These are phyloP conservation scores for Hyperopisus bebe DNA, from an alignment of 2,113 vertebrate species.

Conservation along the genomic window DNA sequence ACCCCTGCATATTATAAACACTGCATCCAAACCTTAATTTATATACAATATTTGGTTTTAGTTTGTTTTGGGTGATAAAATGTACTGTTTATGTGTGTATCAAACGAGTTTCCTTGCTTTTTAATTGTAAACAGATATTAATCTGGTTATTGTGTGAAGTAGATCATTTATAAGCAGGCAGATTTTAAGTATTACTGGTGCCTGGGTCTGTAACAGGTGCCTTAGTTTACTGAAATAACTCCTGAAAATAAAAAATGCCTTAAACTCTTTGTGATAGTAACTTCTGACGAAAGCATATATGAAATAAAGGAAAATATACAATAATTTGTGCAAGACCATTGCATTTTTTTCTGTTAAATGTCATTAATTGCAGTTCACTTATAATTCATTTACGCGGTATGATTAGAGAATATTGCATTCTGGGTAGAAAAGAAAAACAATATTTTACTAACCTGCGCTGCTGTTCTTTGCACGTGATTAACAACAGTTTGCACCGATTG, in stretches of 20 bases:
- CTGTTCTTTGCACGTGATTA: neutral
- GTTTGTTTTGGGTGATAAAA: neutral
- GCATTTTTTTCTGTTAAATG: neutral
- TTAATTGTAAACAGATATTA: neutral
- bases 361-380: neutral
- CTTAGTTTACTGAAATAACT: neutral
- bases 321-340: neutral
- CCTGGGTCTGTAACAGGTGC: neutral
- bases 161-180: neutral
- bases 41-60: neutral
- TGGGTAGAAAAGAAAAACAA: neutral
- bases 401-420: neutral
- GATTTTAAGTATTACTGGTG: neutral
- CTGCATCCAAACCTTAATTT: neutral
- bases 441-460: neutral
- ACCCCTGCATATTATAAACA: neutral
- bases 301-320: neutral
- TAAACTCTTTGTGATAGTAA: neutral
- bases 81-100: neutral
- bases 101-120: neutral
- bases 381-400: neutral
- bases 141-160: neutral
- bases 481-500: neutral
- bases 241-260: neutral
- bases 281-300: neutral